Conservation (phyloP, 2,888 invertebrate species). For the Synanthedon myopaeformis region DNA sequence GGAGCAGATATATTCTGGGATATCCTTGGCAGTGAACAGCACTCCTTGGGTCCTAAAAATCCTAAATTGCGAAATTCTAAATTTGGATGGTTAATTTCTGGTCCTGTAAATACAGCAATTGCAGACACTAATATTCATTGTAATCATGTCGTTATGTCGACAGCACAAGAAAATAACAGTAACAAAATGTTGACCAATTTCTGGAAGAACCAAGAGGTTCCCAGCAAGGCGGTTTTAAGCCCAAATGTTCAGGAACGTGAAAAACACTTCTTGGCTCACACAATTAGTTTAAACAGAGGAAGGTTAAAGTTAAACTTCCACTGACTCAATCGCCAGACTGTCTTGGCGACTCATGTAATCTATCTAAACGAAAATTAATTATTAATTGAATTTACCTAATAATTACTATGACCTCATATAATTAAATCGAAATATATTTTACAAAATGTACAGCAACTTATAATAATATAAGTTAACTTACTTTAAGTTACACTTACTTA, state of each 20-base stretch:
- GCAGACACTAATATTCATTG: background rate
- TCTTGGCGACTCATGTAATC: conserved; percentile 1
- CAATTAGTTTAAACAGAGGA: background rate
- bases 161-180: conserved; percentile 1
- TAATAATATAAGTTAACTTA: conserved; percentile 13
- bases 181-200: conserved; percentile 9
- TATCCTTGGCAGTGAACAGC: conserved; percentile 5
- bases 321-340: background rate
- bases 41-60: conserved; percentile 2
- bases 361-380: conserved; percentile 3
- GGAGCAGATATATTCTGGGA: conserved; percentile 10
- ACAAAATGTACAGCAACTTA: conserved; percentile 10
- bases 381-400: too few relatives aligned
- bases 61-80: conserved; percentile 6
- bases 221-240: conserved; percentile 5
- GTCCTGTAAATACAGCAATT: background rate
- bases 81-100: conserved; percentile 7
- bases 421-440: too few relatives aligned
- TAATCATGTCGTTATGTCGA: conserved; percentile 4
- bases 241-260: background rate
- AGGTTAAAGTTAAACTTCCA: conserved; percentile 1
- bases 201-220: conserved; percentile 15
- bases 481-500: too few relatives aligned
- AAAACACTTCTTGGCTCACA: background rate
- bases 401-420: too few relatives aligned